Conservation (phyloP, 2,888 invertebrate genomes). For the Chaitophorus viminalis region DNA sequence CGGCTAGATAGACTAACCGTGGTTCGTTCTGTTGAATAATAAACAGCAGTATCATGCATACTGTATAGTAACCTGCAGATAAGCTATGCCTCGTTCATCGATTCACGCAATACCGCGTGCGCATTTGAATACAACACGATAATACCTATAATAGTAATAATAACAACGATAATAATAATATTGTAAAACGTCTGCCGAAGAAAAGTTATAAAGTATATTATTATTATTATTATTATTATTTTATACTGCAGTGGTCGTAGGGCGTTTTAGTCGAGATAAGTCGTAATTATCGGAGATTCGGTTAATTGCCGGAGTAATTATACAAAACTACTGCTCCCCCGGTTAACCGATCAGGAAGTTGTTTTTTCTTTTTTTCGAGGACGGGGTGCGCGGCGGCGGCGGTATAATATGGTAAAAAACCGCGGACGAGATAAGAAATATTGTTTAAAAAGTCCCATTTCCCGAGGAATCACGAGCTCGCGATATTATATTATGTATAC, state of each 20-base stretch:
- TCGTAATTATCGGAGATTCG: slow-evolving; percentile 46
- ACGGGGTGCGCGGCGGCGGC: neutral
- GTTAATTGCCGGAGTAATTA: slow-evolving; percentile 60
- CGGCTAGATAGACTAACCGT: too few species aligned
- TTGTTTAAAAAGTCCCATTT: slow-evolving; percentile 52
- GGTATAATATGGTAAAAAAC: slow-evolving; percentile 37
- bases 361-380: slow-evolving; percentile 22
- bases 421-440: slow-evolving; percentile 54
- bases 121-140: neutral
- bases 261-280: slow-evolving; percentile 49
- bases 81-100: too few species aligned
- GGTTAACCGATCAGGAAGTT: slow-evolving; percentile 33
- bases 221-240: too few species aligned
- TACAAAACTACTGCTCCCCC: neutral
- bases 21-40: too few species aligned
- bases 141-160: neutral
- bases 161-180: neutral
- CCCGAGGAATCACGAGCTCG: neutral
- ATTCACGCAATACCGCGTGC: too few species aligned
- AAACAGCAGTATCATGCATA: too few species aligned
- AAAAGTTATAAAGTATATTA: slow-evolving; percentile 40
- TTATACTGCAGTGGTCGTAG: neutral
- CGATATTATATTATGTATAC: neutral
- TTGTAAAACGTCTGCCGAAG: neutral
- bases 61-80: too few species aligned